Conservation (phyloP, 1,140 invertebrate genomes). For the Bombus fervidus region DNA sequence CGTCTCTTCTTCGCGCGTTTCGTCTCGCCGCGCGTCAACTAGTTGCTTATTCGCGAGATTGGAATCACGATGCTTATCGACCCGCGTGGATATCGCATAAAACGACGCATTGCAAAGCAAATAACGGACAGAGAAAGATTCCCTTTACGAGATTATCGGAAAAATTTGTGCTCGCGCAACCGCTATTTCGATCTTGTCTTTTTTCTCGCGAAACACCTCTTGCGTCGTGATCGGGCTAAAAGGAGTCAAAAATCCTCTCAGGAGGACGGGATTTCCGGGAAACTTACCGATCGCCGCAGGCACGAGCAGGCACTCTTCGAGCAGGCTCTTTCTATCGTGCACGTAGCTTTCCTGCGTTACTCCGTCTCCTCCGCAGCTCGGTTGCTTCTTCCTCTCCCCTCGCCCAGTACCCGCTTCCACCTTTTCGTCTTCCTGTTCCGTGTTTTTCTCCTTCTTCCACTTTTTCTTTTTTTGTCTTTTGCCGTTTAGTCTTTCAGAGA, state of each 20-base stretch:
- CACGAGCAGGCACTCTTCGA: constrained; percentile 58
- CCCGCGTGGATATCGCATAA: constrained; percentile 2
- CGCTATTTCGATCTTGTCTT: constrained; percentile 20
- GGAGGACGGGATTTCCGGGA: constrained; percentile 56
- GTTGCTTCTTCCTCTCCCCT: neutral
- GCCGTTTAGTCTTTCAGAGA: constrained; percentile 49
- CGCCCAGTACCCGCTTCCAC: neutral
- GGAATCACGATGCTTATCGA: constrained; percentile 23
- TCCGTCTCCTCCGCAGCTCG: neutral
- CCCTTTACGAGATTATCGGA: constrained; percentile 14
- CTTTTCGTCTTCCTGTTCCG: constrained; percentile 20
- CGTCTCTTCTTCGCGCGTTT: neutral
- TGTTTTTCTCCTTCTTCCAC: neutral
- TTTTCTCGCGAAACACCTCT: constrained; percentile 20
- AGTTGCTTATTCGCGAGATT: constrained; percentile 42
- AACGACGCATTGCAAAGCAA: constrained; percentile 40
- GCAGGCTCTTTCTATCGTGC: constrained; percentile 40
- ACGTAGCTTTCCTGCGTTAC: constrained; percentile 16
- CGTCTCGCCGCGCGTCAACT: constrained; percentile 19
- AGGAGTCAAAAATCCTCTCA: constrained; percentile 48
- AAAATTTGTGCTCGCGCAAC: neutral
- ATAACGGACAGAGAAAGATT: constrained; percentile 10
- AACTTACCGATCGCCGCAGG: constrained; percentile 68
- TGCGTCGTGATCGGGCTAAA: constrained; percentile 12
- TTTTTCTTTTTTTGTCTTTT: neutral